Evolutionary conservation across 1,140 invertebrate genomes (phyloP).

Genomic region (Heterodera schachtii): DNA sequence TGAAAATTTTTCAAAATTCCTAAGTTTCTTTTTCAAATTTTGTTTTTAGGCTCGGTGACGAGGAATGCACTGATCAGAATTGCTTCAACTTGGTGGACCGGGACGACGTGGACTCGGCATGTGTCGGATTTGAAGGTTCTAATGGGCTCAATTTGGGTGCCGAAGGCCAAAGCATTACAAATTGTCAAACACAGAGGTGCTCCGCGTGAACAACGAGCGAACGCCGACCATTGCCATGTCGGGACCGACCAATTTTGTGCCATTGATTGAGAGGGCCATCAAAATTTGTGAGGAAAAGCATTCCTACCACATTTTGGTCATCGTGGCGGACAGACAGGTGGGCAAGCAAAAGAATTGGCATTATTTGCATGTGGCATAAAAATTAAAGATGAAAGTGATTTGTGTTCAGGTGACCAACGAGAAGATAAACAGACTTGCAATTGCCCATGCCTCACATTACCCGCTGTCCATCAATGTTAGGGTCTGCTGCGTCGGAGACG

Average conservation of each 20-base stretch:
- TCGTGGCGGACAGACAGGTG: slow-evolving; percentile 53
- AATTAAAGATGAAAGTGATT: too few species aligned
- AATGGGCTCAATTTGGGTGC: not conserved
- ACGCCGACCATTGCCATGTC: slow-evolving; percentile 65
- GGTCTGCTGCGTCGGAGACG: slow-evolving; percentile 72
- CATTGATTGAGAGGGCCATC: slow-evolving; percentile 68
- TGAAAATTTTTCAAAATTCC: too few species aligned
- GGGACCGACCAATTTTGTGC: slow-evolving; percentile 69
- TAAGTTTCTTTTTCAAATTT: too few species aligned
- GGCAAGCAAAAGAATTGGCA: not conserved
- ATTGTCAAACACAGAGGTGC: slow-evolving; percentile 54
- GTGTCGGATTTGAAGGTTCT: slow-evolving; percentile 62
- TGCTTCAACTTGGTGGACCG: slow-evolving; percentile 67
- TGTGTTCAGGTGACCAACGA: slow-evolving; percentile 68
- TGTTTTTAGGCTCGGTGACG: too few species aligned
- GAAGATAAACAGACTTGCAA: slow-evolving; percentile 68
- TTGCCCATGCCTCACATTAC: slow-evolving; percentile 70
- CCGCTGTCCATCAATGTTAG: slow-evolving; percentile 68
- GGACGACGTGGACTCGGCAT: slow-evolving; percentile 57
- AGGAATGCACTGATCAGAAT: slow-evolving; percentile 64
- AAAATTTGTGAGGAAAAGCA: slow-evolving; percentile 67
- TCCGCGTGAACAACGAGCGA: slow-evolving; percentile 62
- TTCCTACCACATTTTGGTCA: slow-evolving; percentile 65
- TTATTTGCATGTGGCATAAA: not conserved
- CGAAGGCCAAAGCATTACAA: too few species aligned